These are phyloP conservation scores for Pristionchus maxplancki DNA, from an alignment of 2,888 invertebrate genomes.

Conservation along the genomic window DNA sequence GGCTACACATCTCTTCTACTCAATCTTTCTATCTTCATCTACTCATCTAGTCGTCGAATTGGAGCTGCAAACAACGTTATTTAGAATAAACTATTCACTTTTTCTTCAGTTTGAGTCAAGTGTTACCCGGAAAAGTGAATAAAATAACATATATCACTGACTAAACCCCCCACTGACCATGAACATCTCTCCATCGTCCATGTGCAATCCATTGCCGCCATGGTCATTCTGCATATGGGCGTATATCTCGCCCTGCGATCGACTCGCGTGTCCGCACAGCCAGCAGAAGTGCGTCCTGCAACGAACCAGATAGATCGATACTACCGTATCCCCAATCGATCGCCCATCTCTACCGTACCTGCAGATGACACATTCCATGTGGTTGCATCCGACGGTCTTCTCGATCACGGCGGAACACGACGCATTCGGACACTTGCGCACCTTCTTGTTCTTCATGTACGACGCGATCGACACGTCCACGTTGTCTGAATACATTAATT, in stretches of 20 bases:
- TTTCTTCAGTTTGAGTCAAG: too few relatives aligned
- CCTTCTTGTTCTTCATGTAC: conserved; percentile 31
- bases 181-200: conserved; percentile 39
- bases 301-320: not conserved
- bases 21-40: not conserved
- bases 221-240: conserved; percentile 28
- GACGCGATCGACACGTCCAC: conserved; percentile 19
- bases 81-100: not conserved
- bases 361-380: conserved; percentile 40
- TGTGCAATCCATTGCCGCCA: conserved; percentile 33
- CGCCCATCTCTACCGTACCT: not conserved
- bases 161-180: not conserved
- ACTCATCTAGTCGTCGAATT: conserved; percentile 17
- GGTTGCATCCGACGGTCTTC: conserved; percentile 40
- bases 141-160: not conserved
- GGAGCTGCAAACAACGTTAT: not conserved
- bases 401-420: conserved; percentile 27
- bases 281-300: conserved; percentile 48
- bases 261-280: not conserved
- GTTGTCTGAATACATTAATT: conserved; percentile 1
- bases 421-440: conserved; percentile 35
- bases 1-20: not conserved
- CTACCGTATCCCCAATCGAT: not conserved
- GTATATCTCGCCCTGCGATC: conserved; percentile 19
- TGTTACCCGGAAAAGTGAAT: too few relatives aligned